These are phyloP conservation scores for Drosophila sp. DNA, from an alignment of 1,140 invertebrate species.

Conservation along the genomic window DNA sequence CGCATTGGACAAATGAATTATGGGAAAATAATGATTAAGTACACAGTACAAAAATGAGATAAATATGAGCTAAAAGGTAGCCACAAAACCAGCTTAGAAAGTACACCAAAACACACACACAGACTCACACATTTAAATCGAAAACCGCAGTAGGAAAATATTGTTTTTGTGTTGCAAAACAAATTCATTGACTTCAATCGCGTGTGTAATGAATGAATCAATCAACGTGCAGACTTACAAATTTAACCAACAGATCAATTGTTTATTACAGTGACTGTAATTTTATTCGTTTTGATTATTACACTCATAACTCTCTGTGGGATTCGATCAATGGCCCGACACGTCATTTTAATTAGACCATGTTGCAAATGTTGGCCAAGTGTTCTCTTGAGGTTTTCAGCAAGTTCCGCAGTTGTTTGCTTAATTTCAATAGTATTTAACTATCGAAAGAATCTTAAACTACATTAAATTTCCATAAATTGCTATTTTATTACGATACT, in stretches of 20 bases:
- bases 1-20: conserved; percentile 21
- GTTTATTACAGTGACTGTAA: conserved; percentile 11
- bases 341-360: conserved; percentile 7
- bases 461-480: too few relatives aligned
- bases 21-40: conserved; percentile 30
- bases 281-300: conserved; percentile 3
- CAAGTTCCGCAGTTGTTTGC: neutral
- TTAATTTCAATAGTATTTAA: neutral
- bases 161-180: conserved; percentile 37
- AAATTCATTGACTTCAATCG: conserved; percentile 68
- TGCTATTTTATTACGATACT: neutral
- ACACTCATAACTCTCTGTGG: neutral
- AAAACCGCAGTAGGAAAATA: conserved; percentile 27
- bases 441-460: too few relatives aligned
- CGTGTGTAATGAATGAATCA: conserved; percentile 60
- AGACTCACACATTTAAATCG: conserved; percentile 12
- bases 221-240: neutral
- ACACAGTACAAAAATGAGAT: conserved; percentile 20
- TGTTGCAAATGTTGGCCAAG: neutral
- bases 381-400: conserved; percentile 9
- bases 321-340: neutral
- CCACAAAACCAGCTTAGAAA: conserved; percentile 63
- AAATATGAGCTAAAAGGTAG: conserved; percentile 22
- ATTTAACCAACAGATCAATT: neutral
- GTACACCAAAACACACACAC: conserved; percentile 32